Base-by-base conservation (phyloP, 2,888 invertebrate species). In the Mythimna vitellina region DNA sequence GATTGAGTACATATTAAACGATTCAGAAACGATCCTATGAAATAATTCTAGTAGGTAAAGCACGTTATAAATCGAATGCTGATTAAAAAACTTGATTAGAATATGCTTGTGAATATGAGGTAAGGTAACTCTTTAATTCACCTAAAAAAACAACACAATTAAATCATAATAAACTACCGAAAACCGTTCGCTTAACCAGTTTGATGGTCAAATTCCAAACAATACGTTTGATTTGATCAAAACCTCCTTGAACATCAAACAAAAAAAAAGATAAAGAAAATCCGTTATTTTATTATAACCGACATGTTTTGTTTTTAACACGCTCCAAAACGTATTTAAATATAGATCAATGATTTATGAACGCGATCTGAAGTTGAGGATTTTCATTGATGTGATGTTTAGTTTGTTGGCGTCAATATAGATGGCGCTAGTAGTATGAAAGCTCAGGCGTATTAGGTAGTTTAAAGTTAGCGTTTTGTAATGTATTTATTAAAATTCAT, bases 321-420 rank as follows among this genome's bases (percentile, higher is more conserved):
- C 75, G 70, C 71, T 78, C 70, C 54, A 62, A 80, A 82, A 70
- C 70, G 65, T 64, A 78, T 84, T 78, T 67, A 78, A 77, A 78
- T 80, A 73, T 82, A 84, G 82, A 84, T 82, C 76, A 78, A 72
- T 75, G 72, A 79, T 80, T 81, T 84, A 80, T 82, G 63, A 60
- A 78, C 74, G 71, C 58, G 75, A 66, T 66, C 53, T 22, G 42
- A 65, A 56, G 71, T 70, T 56, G 65, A 78, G 51, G 57, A 67
- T 76, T 66, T 75, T 77, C 75, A 79, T 76, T 81, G 82, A 78
- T 70, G 74, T 65, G 35, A 32, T 9, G 66, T 42, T 70, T 81
- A 63, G 76, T 86, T 72, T 17, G 7, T 61, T 42, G 3, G 8
- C 32, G 0, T 0, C 14, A 57, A 49, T 54, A 69, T 66, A 85